A percentile compares a stretch with the other conserved stretches of the same genome.
Evolutionary conservation across 2,888 invertebrate genomes (phyloP).

Genomic region (Priocnemis perturbator): DNA sequence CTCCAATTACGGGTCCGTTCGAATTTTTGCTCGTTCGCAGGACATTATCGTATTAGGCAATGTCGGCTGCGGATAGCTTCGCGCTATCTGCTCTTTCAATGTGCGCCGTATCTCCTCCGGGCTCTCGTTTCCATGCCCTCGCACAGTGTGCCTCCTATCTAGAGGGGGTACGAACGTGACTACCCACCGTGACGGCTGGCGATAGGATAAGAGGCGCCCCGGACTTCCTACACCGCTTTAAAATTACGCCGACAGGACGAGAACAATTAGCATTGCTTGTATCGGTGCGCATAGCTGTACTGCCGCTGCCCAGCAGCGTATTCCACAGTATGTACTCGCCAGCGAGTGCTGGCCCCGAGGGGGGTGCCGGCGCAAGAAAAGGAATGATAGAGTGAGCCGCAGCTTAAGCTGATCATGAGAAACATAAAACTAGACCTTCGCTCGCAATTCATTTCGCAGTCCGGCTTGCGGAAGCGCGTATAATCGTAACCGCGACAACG

Average conservation of each 20-base stretch:
- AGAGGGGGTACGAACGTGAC: constrained; percentile 13
- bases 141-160: constrained; percentile 1
- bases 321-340: no score
- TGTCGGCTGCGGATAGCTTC: constrained; percentile 29
- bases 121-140: constrained; percentile 41
- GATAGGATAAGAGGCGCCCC: constrained; percentile 67
- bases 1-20: constrained; percentile 27
- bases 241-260: constrained; percentile 61
- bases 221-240: constrained; percentile 66
- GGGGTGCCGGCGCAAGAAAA: constrained; percentile 15
- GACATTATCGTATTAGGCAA: constrained; percentile 48
- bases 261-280: constrained; percentile 61
- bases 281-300: constrained; percentile 9
- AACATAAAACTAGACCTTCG: no score
- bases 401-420: not conserved
- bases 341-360: constrained; percentile 13
- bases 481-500: no score
- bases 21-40: constrained; percentile 34
- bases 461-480: no score
- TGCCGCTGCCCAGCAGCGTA: no score
- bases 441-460: no score
- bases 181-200: constrained; percentile 62
- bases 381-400: constrained; percentile 32
- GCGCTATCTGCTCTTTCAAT: constrained; percentile 47
- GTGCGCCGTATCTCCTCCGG: constrained; percentile 38